Evolutionary conservation across 2,113 vertebrate species (phyloP).

Genomic region (Noctilio leporinus): DNA sequence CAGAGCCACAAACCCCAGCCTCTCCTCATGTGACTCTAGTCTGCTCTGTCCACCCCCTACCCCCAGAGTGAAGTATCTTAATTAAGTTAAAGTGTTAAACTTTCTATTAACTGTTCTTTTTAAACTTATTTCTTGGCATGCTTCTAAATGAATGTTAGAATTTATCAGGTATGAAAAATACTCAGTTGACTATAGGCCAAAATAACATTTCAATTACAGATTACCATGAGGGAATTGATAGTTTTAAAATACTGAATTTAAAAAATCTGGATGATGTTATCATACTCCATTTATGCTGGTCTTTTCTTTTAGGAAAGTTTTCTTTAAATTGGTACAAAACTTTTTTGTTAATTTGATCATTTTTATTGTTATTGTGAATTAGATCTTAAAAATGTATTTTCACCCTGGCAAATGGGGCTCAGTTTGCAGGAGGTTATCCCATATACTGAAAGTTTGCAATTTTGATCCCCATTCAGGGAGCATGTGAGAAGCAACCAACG

Average conservation of each 20-base stretch:
- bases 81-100: neutral
- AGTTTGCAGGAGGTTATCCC: too few species aligned
- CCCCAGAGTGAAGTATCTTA: neutral
- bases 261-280: neutral
- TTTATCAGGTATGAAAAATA: neutral
- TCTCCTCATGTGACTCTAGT: neutral
- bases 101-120: neutral
- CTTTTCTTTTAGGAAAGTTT: neutral
- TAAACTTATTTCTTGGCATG: neutral
- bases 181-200: neutral
- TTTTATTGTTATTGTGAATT: slow-evolving; percentile 5
- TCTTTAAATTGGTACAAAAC: neutral
- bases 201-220: neutral
- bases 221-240: neutral
- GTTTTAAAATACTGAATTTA: neutral
- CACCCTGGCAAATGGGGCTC: too few species aligned
- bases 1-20: neutral
- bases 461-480: too few species aligned
- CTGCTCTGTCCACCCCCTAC: neutral
- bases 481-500: too few species aligned
- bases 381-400: neutral
- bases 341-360: neutral
- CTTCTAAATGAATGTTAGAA: neutral
- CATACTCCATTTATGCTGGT: neutral
- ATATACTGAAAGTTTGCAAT: too few species aligned